Base-by-base conservation (phyloP, 2,113 vertebrate species). In the Anhinga anhinga region DNA sequence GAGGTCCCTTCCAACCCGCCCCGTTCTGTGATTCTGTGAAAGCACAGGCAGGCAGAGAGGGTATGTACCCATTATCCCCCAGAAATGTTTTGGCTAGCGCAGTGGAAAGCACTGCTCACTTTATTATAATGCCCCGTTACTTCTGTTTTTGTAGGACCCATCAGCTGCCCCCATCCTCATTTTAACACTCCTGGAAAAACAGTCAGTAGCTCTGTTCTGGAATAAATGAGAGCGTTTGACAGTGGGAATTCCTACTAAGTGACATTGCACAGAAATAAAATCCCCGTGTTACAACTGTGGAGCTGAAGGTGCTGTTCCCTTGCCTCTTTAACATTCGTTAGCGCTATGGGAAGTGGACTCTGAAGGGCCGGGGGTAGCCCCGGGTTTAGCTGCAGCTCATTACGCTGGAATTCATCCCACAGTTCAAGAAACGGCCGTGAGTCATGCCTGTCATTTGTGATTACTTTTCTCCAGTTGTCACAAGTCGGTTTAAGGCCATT, bases 141-240 rank as follows among this genome's bases (percentile, higher is more conserved):
- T 25, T 55, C 9, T 25, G 6, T 45, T 70, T 34, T 71, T 17
- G 4, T n/a, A n/a, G n/a, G 21, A 25, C 17, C 38, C 69, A 7
- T 9, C 47, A 15, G n/a, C 44, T 42, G 36, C 30, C 14, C 42
- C 34, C 56, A 7, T 18, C n/a, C 20, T 70, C 32, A 25, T 42
- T 44, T 22, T 9, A 65, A 36, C 7, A 2, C 15, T 3, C 25
- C 19, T 5, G 6, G 34, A 30, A 16, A 67, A 73, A 2, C 3
- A 5, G 9, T 9, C 71, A 30, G 61, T 6, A 12, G 12, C 11
- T 19, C 40, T 1, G 2, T 23, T 15, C 9, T 40, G 21, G 8
- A 22, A 5, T 15, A 10, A 71, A 36, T 2, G 0, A 3, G 1
- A 11, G 4, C 0, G 1, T 66, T n/a, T 26, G 47, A 8, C 50